phyloP scores from a whole-genome alignment of 2,113 vertebrate genomes.

The Sylvia atricapilla region DNA sequence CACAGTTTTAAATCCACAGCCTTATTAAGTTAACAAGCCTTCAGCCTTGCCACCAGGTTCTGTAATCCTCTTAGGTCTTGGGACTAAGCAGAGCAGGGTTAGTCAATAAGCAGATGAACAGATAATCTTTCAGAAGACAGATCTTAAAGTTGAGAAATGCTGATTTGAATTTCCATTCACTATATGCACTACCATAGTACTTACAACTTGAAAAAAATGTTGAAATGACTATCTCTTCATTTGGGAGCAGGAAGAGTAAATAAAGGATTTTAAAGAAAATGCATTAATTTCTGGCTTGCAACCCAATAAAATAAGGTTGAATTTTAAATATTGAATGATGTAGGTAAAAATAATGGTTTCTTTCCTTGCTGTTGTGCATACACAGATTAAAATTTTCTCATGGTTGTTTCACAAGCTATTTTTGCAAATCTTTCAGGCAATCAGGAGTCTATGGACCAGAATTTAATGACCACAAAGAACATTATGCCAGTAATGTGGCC shows the following conservation, averaged over 20 bases:
- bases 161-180: background rate
- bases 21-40: constrained; percentile 58
- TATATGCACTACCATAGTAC: background rate
- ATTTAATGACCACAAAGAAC: background rate
- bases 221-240: background rate
- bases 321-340: background rate
- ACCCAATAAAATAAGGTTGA: background rate
- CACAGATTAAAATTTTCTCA: background rate
- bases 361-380: background rate
- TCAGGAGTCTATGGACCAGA: background rate
- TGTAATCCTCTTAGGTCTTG: constrained; percentile 47
- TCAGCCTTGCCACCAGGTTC: constrained; percentile 30
- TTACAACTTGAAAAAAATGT: background rate
- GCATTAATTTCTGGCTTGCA: background rate
- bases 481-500: background rate
- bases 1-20: constrained; percentile 51
- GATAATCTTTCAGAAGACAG: constrained; percentile 17
- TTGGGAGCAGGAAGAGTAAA: background rate
- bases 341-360: background rate
- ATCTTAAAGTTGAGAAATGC: background rate
- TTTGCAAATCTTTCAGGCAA: background rate
- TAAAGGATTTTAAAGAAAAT: background rate
- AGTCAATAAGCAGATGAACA: constrained; percentile 46
- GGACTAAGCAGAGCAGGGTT: background rate
- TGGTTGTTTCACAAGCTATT: background rate